Evolutionary conservation across 2,797 vertebrate species (phyloP).

Genomic region (Numenius phaeopus): DNA sequence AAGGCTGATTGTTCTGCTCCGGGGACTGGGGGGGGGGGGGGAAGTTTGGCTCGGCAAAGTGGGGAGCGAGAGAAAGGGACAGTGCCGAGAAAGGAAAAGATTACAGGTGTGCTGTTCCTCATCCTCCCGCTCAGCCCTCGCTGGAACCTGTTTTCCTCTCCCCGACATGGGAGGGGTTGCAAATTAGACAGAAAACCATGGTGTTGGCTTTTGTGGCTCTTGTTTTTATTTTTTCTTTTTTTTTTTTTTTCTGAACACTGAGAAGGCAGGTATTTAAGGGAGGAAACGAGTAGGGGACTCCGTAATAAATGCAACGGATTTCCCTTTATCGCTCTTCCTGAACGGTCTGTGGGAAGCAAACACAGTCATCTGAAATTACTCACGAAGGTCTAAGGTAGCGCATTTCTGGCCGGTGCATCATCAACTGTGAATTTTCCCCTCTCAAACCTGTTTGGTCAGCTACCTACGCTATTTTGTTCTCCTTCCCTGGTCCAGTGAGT

Average conservation of each 20-base stretch:
- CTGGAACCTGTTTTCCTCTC: not conserved
- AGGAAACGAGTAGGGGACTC: not conserved
- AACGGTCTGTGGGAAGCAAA: not conserved
- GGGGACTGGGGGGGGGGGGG: not conserved
- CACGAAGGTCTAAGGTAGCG: not conserved
- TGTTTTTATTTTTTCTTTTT: too few relatives aligned
- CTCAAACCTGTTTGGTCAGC: conserved; percentile 68
- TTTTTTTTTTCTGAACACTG: not conserved
- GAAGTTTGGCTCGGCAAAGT: not conserved
- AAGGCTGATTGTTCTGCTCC: conserved; percentile 55
- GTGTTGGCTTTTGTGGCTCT: too few relatives aligned
- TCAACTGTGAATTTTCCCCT: not conserved
- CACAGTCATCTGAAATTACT: not conserved
- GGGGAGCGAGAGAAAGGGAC: not conserved
- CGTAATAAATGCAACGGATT: not conserved
- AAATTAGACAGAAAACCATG: not conserved
- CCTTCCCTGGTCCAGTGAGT: conserved; percentile 57
- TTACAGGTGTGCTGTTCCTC: not conserved
- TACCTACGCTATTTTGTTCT: conserved; percentile 49
- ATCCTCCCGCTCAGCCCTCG: not conserved
- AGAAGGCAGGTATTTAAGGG: not conserved
- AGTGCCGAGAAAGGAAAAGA: rapidly evolving
- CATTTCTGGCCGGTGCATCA: conserved; percentile 49
- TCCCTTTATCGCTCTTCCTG: not conserved
- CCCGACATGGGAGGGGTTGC: not conserved